phyloP scores from a whole-genome alignment of 2,888 invertebrate species.

The Anthophora plumipes region DNA sequence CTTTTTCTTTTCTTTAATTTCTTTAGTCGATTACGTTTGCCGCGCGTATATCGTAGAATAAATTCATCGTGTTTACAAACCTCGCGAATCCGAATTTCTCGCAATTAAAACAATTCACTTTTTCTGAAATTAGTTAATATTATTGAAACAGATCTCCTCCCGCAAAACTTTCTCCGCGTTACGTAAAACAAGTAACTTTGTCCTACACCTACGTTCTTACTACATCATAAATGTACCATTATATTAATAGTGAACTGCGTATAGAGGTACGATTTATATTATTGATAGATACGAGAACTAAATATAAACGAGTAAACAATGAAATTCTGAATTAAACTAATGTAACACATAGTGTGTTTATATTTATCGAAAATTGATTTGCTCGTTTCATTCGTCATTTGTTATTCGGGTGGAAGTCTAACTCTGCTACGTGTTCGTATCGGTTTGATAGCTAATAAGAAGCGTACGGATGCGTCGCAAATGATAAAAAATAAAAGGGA shows the following conservation, averaged over 20 bases:
- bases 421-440: not conserved
- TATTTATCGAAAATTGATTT: not conserved
- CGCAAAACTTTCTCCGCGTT: slow-evolving; percentile 6
- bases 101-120: not conserved
- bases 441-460: slow-evolving; percentile 13
- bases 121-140: slow-evolving; percentile 5
- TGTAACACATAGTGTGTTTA: too few relatives aligned
- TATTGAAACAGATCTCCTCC: not conserved
- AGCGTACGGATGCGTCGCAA: not conserved
- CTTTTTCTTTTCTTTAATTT: not conserved
- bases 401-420: slow-evolving; percentile 10
- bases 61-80: not conserved
- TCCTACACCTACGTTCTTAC: not conserved
- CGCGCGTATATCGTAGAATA: not conserved
- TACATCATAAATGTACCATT: not conserved
- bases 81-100: not conserved
- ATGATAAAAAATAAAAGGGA: slow-evolving; percentile 6
- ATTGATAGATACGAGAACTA: not conserved
- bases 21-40: not conserved
- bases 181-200: not conserved
- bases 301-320: not conserved
- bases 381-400: not conserved
- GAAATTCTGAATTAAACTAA: not conserved
- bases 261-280: not conserved
- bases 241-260: not conserved